Base-by-base conservation (phyloP, 1,140 invertebrate species). In the Cydia strobilella region DNA sequence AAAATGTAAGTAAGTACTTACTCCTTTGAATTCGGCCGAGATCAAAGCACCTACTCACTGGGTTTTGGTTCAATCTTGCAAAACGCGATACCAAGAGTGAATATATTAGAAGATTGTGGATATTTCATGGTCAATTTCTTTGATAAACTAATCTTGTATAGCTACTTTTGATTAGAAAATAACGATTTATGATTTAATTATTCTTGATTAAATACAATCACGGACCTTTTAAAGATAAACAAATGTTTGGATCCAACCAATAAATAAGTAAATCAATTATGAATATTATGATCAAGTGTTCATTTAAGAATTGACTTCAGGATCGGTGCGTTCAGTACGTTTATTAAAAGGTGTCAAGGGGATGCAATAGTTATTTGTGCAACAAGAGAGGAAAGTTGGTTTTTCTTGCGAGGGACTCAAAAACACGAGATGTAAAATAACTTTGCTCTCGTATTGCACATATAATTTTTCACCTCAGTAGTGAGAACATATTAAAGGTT, bases 11-110 rank as follows among this genome's bases (percentile, higher is more conserved):
- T 42, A 51, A 51, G 15, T 42, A 51, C n/a, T 18, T n/a, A 63
- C 12, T 63, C 25, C 27, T 66, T 66, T 66, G 63, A 27, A 66
- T 66, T 7, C 27, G 27, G 63, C 4, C 25, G 63, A 66, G 27
- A 66, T 66, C 63, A 66, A 66, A 66, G 63, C 27, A 31, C 42
- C 39, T 42, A 45, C 63, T 31, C 25, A 15, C 23, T n/a, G 63
- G 63, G 15, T 35, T 66, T 66, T 12, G 63, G 63, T 31, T 31
- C 5, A 66, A 31, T 66, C 27, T 25, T 18, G 15, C 13, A 31
- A 66, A 66, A 66, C 7, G n/a, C 48, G n/a, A 7, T 51, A 6
- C n/a, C n/a, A 51, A 18, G 0, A 51, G 13, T 5, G 7, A n/a
- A 51, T n/a, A 51, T n/a, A 51, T 51, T 51, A 51, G 45, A 48